A percentile compares a stretch with the other conserved stretches of the same genome.
phyloP scores from a whole-genome alignment of 2,113 vertebrate genomes.

The Trematomus loennbergii region DNA sequence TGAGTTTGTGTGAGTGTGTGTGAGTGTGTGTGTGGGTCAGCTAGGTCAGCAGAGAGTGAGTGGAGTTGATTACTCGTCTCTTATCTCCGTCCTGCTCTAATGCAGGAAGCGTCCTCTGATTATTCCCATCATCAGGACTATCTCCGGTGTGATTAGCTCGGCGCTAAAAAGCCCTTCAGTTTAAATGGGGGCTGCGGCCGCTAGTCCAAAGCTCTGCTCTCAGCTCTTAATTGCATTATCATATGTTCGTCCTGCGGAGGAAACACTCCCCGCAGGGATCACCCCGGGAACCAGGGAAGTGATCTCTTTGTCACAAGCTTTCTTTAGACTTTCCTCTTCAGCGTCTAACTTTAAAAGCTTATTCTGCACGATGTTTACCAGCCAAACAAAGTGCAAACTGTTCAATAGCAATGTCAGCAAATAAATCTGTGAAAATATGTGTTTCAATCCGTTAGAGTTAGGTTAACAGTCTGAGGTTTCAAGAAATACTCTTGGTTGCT shows the following conservation, averaged over 20 bases:
- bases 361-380: no score
- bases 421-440: no score
- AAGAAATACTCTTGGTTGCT: no score
- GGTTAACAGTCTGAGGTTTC: no score
- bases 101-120: constrained; percentile 63
- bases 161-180: constrained; percentile 47
- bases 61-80: constrained; percentile 48
- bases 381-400: no score
- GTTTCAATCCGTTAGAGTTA: no score
- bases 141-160: constrained; percentile 58
- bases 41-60: constrained; percentile 26
- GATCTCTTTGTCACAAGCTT: no score
- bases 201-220: neutral
- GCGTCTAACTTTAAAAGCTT: no score
- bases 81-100: constrained; percentile 44
- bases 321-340: neutral
- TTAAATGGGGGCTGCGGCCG: neutral
- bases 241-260: neutral
- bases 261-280: no score
- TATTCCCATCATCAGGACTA: constrained; percentile 55
- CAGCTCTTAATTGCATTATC: constrained; percentile 60
- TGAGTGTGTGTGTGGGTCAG: neutral
- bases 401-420: no score
- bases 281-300: no score
- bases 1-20: neutral